These are phyloP conservation scores for Gymnopithys bicolor DNA, from an alignment of 2,797 vertebrate genomes.

Conservation along the genomic window DNA sequence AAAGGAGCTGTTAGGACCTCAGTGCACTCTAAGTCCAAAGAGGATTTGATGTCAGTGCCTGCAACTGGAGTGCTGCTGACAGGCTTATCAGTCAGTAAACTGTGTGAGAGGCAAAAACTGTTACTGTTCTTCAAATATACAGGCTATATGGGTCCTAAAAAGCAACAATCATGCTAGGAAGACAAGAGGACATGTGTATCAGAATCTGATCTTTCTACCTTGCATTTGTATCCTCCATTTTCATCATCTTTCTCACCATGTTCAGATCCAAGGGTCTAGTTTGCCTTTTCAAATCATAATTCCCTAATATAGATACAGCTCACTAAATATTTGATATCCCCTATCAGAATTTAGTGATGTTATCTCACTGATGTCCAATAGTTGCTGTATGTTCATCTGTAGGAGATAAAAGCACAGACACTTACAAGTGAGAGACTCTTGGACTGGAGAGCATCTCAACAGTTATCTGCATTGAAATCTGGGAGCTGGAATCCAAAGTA, in stretches of 20 bases:
- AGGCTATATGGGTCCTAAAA: neutral
- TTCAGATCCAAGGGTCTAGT: neutral
- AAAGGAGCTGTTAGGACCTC: neutral
- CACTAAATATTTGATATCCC: neutral
- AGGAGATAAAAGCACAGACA: neutral
- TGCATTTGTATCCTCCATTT: neutral
- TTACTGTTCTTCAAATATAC: neutral
- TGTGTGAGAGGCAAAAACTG: neutral
- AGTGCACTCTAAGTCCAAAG: neutral
- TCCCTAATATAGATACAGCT: neutral
- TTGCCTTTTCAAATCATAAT: neutral
- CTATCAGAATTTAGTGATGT: neutral
- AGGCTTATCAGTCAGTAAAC: neutral
- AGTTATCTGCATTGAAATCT: slow-evolving; percentile 43
- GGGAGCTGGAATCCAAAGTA: slow-evolving; percentile 36
- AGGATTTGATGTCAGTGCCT: neutral
- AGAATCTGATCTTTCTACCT: neutral
- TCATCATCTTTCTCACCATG: neutral
- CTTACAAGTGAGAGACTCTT: slow-evolving; percentile 26
- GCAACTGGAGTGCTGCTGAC: neutral
- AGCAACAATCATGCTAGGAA: neutral
- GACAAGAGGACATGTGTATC: neutral
- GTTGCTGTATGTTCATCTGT: neutral
- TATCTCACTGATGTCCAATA: neutral
- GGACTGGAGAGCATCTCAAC: slow-evolving; percentile 26